Conservation (phyloP, 1,140 invertebrate species). For the Trichonephila clavipes region DNA sequence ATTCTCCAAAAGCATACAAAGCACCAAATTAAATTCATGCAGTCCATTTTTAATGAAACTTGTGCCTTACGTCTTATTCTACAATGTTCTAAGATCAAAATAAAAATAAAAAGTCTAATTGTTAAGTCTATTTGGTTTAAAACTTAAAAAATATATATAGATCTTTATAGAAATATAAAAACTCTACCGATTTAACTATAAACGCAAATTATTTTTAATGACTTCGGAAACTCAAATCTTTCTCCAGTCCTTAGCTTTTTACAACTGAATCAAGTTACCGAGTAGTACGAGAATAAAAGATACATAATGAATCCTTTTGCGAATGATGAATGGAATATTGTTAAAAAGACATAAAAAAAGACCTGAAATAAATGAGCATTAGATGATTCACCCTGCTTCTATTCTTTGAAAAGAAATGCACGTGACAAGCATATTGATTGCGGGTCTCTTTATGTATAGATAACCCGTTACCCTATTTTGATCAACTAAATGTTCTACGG, state of each 20-base stretch:
- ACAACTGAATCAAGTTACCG: background rate
- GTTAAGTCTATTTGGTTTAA: no score
- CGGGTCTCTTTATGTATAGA: conserved; percentile 55
- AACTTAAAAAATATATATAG: no score
- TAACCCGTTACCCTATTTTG: conserved; percentile 15
- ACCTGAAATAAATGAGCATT: conserved; percentile 54
- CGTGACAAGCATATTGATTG: conserved; percentile 69
- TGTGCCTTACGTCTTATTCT: no score
- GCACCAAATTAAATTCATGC: no score
- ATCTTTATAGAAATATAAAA: no score
- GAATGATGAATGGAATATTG: conserved; percentile 58
- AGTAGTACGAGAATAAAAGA: background rate
- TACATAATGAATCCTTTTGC: conserved; percentile 56
- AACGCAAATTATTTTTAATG: no score
- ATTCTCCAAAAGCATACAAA: no score
- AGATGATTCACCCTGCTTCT: conserved; percentile 58
- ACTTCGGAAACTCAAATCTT: background rate
- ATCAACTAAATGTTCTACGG: conserved; percentile 43
- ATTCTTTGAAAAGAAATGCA: conserved; percentile 18
- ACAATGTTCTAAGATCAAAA: no score
- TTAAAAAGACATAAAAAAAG: conserved; percentile 15
- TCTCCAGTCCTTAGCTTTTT: background rate
- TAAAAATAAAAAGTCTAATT: no score
- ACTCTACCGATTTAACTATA: no score
- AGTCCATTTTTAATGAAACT: no score